Evolutionary conservation across 2,113 vertebrate genomes (phyloP).

Genomic region (Carollia perspicillata): DNA sequence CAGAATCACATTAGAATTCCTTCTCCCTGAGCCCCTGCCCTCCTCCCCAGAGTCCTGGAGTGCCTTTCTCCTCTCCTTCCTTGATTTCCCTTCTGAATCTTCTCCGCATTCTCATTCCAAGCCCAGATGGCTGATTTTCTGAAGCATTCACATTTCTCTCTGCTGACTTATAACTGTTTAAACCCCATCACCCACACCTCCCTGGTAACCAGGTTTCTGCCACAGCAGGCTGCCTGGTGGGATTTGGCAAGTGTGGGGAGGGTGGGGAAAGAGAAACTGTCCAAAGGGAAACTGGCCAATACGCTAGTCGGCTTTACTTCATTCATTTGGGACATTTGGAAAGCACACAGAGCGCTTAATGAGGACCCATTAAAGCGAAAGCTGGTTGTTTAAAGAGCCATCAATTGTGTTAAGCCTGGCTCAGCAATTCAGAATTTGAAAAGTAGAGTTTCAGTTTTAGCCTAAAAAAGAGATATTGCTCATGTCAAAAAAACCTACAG

Average conservation of each 20-base stretch:
- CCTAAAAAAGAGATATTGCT: conserved; percentile 22
- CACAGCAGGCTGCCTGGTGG: conserved; percentile 39
- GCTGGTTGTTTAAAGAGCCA: conserved; percentile 6
- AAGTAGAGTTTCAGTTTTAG: conserved; percentile 26
- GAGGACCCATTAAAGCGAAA: conserved; percentile 15
- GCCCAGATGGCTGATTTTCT: conserved; percentile 70
- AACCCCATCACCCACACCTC: conserved; percentile 49
- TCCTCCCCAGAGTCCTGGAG: neutral
- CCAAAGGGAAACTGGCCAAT: conserved; percentile 39
- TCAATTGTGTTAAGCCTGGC: neutral
- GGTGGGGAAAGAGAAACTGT: neutral
- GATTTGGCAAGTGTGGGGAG: conserved; percentile 19
- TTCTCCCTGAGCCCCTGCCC: neutral
- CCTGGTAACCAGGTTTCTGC: conserved; percentile 46
- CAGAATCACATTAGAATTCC: conserved; percentile 8
- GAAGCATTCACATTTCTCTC: conserved; percentile 55
- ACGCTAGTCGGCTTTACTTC: neutral
- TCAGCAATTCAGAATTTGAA: conserved; percentile 3
- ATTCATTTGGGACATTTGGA: conserved; percentile 24
- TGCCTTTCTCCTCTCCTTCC: conserved; percentile 47
- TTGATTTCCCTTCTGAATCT: conserved; percentile 66
- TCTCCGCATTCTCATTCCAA: conserved; percentile 47
- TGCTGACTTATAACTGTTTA: conserved; percentile 58
- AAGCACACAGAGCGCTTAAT: neutral
- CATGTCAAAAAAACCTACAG: conserved; percentile 3